These are phyloP conservation scores for Gonatopus flavifemur DNA, from an alignment of 1,140 invertebrate genomes.

Conservation along the genomic window DNA sequence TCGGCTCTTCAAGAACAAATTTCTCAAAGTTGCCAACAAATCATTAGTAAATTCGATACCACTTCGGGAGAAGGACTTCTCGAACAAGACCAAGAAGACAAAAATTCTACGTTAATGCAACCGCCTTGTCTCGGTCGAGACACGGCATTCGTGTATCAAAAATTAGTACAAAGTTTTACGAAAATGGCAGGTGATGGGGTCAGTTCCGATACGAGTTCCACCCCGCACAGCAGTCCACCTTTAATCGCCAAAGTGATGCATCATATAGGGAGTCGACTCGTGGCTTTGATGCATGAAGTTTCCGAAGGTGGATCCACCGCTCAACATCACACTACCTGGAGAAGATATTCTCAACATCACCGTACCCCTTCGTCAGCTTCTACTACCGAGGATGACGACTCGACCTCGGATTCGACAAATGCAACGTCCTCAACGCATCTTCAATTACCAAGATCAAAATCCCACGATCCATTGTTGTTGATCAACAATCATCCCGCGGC, in stretches of 20 bases:
- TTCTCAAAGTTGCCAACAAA: conserved; percentile 83
- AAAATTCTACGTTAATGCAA: conserved; percentile 8
- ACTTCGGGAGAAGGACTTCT: conserved; percentile 44
- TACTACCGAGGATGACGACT: conserved; percentile 78
- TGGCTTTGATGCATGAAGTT: conserved; percentile 90
- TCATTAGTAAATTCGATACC: conserved; percentile 81
- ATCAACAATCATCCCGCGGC: conserved; percentile 56
- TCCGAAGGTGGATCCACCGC: conserved; percentile 66
- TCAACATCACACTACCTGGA: conserved; percentile 50
- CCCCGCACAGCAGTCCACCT: conserved; percentile 76
- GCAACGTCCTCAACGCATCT: conserved; percentile 35
- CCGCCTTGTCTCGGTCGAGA: conserved; percentile 65
- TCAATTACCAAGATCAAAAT: conserved; percentile 69
- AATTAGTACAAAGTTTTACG: conserved; percentile 77
- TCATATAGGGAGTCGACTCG: conserved; percentile 85
- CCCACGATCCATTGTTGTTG: conserved; percentile 73
- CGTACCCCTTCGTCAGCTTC: conserved; percentile 68
- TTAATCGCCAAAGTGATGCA: conserved; percentile 91
- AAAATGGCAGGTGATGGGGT: conserved; percentile 65
- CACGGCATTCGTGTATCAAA: conserved; percentile 81
- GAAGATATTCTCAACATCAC: conserved; percentile 54
- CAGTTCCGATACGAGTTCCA: conserved; percentile 50
- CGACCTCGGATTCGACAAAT: conserved; percentile 64
- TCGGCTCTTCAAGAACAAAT: conserved; percentile 81
- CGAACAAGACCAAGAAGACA: conserved; percentile 60